A percentile compares a stretch with the other conserved stretches of the same genome.
Evolutionary conservation across 2,797 vertebrate genomes (phyloP).

Genomic region (Tauraco hartlaubi): DNA sequence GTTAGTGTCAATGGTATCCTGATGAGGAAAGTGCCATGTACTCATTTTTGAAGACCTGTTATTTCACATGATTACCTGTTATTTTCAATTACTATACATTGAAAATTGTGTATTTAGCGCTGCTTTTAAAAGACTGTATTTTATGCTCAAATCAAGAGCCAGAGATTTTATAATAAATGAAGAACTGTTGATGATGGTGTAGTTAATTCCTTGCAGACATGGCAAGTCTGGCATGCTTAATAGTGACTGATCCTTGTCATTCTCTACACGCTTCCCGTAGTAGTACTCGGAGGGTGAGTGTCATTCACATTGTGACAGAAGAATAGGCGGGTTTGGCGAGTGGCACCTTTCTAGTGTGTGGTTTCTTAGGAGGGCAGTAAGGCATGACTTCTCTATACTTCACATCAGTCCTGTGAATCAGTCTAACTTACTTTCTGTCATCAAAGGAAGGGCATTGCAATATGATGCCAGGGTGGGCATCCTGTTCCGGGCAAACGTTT

Average conservation of each 20-base stretch:
- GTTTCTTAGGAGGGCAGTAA: neutral
- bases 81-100: neutral
- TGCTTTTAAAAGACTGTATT: neutral
- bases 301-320: neutral
- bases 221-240: neutral
- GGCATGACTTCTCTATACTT: neutral
- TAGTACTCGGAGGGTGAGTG: neutral
- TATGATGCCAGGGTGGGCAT: neutral
- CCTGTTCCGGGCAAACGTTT: neutral
- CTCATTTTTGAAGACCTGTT: neutral
- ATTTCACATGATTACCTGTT: neutral
- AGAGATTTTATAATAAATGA: neutral
- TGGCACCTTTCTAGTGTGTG: neutral
- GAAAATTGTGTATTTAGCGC: neutral
- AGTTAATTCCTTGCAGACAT: neutral
- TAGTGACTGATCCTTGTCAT: neutral
- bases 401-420: neutral
- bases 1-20: neutral
- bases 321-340: neutral
- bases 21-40: neutral
- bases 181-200: neutral
- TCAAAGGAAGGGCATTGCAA: neutral
- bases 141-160: neutral
- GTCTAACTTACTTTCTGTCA: neutral
- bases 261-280: neutral